A percentile compares a stretch with the other conserved stretches of the same genome.
Evolutionary conservation across 1,140 invertebrate species (phyloP).

Genomic region (Coptotermes formosanus): DNA sequence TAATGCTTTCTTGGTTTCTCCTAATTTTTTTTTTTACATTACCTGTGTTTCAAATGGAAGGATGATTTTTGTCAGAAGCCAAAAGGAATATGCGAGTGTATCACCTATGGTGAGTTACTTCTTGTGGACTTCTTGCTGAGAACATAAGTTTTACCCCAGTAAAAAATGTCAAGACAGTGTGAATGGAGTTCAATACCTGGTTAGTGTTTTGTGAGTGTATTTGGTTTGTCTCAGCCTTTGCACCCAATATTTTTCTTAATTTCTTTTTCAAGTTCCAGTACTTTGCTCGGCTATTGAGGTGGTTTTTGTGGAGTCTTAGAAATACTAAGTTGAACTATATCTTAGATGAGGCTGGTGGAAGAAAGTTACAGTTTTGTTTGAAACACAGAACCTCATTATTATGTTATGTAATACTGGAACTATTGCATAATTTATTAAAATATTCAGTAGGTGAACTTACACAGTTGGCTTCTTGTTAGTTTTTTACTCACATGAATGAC

Average conservation of each 20-base stretch:
- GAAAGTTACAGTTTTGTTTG: background rate
- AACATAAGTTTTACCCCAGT: background rate
- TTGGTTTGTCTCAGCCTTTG: background rate
- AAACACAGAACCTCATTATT: slow-evolving; percentile 9
- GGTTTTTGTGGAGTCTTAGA: background rate
- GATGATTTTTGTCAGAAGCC: background rate
- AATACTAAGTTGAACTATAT: background rate
- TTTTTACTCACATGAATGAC: background rate
- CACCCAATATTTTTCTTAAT: background rate
- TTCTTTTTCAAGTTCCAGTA: background rate
- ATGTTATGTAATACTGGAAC: slow-evolving; percentile 19
- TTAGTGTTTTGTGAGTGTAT: slow-evolving; percentile 16
- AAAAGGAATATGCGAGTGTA: slow-evolving; percentile 1
- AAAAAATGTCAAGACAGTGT: background rate
- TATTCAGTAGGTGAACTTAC: slow-evolving; percentile 5
- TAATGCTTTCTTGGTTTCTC: background rate
- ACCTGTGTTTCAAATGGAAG: slow-evolving; percentile 4
- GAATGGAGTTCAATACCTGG: background rate
- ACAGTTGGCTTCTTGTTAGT: background rate
- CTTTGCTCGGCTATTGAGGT: background rate
- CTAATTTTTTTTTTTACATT: slow-evolving; percentile 12
- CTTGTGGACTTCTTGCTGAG: background rate
- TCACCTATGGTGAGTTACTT: slow-evolving; percentile 10
- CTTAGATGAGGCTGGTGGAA: background rate
- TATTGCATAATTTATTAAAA: slow-evolving; percentile 20